Base-by-base conservation (phyloP, 2,888 invertebrate genomes). In the Hecatera dysodea region DNA sequence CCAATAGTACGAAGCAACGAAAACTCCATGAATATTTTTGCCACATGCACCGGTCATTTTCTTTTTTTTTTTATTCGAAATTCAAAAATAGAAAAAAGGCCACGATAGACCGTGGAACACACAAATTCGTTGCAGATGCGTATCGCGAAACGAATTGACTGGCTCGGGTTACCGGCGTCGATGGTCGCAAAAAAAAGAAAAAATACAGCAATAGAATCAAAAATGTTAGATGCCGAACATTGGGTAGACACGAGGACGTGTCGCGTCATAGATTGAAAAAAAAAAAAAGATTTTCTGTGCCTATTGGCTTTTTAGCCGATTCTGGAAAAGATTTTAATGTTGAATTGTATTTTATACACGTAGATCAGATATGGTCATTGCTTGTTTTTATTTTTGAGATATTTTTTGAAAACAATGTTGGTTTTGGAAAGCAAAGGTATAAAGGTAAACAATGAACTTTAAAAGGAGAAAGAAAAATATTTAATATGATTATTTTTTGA, bases 121-220 rank as follows among this genome's bases (percentile, higher is more conserved):
- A 79, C 80, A 87, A 90, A 91, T 86, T 87, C 88, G 87, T 84
- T 88, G 85, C 84, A 86, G 82, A 86, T 82, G 89, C 89, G 88
- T 87, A 86, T 84, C 82, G 82, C 85, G 89, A 87, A 93, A 92
- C 91, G 89, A 93, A 93, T 90, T 90, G 91, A 91, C 90, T 88
- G 86, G 86, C 80, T 85, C 85, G 86, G 89, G 90, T 86, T 88
- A 89, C 88, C 82, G 80, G 85, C 82, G 84, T 77, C 84, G 84
- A 85, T 76, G 67, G 72, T 72, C 73, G 72, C 44, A 75, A 72
- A 86, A 83, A 84, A 1, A 76, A 50, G 79, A 75, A 75, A 75
- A 78, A 72, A 72, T 27, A 61, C 62, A 67, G 81, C 74, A 88
- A 87, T 83, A 68, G 84, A 87, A 89, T 87, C 87, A 88, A 89